Conservation (phyloP, 92 coral and sea anemone genomes). For the Phenganax subtilis region DNA sequence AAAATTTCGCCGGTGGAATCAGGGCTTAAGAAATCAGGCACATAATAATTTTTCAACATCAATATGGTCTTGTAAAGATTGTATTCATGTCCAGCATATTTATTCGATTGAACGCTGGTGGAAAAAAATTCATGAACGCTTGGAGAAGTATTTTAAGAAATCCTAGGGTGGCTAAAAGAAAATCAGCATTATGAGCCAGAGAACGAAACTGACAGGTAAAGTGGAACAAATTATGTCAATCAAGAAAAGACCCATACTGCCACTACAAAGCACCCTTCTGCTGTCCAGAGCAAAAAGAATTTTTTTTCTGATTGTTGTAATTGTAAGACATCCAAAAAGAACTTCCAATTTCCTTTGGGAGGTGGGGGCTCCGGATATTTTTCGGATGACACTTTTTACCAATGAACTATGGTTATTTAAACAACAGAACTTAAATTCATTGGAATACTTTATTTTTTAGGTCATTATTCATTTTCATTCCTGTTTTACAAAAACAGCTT, state of each 20-base stretch:
- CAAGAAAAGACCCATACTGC: too few species aligned
- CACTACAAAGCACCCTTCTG: too few species aligned
- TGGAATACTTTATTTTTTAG: slow-evolving; percentile 13
- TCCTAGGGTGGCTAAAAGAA: slow-evolving; percentile 23
- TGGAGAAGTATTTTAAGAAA: slow-evolving; percentile 27
- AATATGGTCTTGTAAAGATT: neutral
- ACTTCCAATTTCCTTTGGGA: neutral
- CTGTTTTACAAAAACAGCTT: slow-evolving; percentile 24
- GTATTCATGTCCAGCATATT: neutral
- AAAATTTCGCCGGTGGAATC: slow-evolving; percentile 3
- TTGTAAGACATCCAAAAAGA: too few species aligned
- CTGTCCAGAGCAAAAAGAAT: too few species aligned
- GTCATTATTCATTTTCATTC: slow-evolving; percentile 29
- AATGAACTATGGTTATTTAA: neutral
- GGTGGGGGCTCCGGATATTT: neutral
- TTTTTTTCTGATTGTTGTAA: too few species aligned
- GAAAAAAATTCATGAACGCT: slow-evolving; percentile 30
- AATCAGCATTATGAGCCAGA: slow-evolving; percentile 32
- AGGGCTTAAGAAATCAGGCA: slow-evolving; percentile 5
- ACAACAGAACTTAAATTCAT: slow-evolving; percentile 11
- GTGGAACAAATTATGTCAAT: too few species aligned
- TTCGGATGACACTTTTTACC: neutral
- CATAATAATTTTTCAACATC: slow-evolving; percentile 15
- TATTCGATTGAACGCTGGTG: slow-evolving; percentile 37
- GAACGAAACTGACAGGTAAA: slow-evolving; percentile 26